Base-by-base conservation (phyloP, 37 sponge, comb jelly and placozoan genomes). In the Eunapius fragilis region DNA sequence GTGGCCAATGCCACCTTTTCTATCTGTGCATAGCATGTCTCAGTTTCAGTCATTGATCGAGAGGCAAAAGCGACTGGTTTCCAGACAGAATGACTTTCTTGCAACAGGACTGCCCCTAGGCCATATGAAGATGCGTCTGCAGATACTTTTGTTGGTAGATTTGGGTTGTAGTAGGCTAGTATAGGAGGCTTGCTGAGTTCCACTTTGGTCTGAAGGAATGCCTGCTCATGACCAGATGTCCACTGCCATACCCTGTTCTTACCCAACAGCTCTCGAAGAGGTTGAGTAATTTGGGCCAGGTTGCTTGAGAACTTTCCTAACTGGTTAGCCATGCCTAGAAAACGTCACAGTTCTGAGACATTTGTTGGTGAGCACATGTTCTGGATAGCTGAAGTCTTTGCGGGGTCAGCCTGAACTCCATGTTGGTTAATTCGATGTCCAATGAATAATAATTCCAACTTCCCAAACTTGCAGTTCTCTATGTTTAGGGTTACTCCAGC, bases 1-100 rank as follows among this genome's bases (percentile, higher is more conserved):
- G 70, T 49, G 0, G 79, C 89, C 28, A 89, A 36, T 25, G 84
- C 89, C 71, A 81, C 88, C 70, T 89, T 89, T 41, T 89, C 90
- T 2, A 90, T 82, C 72, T 85, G 91, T 17, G 91, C 77, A 47
- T 86, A 90, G 22, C 79, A 36, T 13, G 48, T 31, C 69, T 90
- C 86, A 4, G 78, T 82, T 30, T 81, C 86, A 6, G 76, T 77
- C 82, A 77, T 33, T 31, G 86, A 26, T 72, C 83, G 45, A n/a
- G 89, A 89, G 25, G 89, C 83, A 67, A 78, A 89, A n/a, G 80
- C 31, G 17, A 83, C 84, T 28, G 89, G 89, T 71, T 37, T 69
- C 84, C 84, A 89, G 58, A 58, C 70, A 7, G 69, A 79, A 79
- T 58, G 58, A 58, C 58, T 28, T 31, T 87, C 12, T 69, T 87